Evolutionary conservation across 2,113 vertebrate genomes (phyloP).

Genomic region (Gasterosteus aculeatus): DNA sequence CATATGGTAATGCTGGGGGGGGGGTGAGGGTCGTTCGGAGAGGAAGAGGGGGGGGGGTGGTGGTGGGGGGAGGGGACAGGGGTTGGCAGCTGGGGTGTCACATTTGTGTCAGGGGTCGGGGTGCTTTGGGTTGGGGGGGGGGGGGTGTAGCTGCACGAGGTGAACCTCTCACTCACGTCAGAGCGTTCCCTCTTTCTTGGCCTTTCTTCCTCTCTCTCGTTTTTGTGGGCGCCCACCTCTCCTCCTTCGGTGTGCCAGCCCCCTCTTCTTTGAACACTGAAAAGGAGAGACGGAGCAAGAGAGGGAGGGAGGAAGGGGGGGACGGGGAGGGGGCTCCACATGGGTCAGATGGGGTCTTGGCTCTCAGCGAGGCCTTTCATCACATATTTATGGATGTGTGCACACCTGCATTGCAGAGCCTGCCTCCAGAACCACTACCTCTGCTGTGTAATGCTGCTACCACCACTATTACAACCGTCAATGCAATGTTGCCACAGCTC

Average conservation of each 20-base stretch:
- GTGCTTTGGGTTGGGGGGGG: slow-evolving; percentile 56
- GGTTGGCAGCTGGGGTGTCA: slow-evolving; percentile 98
- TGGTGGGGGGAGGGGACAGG: slow-evolving; percentile 80
- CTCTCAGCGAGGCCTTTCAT: slow-evolving; percentile 74
- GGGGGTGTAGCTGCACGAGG: slow-evolving; percentile 80
- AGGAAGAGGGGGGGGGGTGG: slow-evolving; percentile 29
- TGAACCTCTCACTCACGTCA: slow-evolving; percentile 92
- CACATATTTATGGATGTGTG: slow-evolving; percentile 67
- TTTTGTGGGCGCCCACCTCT: slow-evolving; percentile 18
- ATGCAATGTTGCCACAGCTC: background rate
- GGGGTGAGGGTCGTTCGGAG: slow-evolving; percentile 87
- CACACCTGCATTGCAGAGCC: slow-evolving; percentile 66
- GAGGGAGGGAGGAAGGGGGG: slow-evolving; percentile 14
- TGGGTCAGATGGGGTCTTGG: slow-evolving; percentile 74
- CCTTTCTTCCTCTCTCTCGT: slow-evolving; percentile 60
- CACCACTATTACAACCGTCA: too few species aligned
- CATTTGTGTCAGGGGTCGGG: slow-evolving; percentile 95
- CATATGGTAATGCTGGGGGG: slow-evolving; percentile 98
- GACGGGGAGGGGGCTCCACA: slow-evolving; percentile 51
- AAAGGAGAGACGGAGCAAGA: slow-evolving; percentile 29
- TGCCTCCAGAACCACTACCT: slow-evolving; percentile 36
- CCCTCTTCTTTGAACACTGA: slow-evolving; percentile 45
- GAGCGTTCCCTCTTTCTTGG: slow-evolving; percentile 77
- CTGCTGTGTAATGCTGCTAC: slow-evolving; percentile 23
- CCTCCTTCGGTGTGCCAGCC: slow-evolving; percentile 76